Percentiles rank a stretch among this genome's conserved stretches.
Conservation (phyloP, 2,113 vertebrate genomes). For the Chaetorhynchus papuensis region DNA sequence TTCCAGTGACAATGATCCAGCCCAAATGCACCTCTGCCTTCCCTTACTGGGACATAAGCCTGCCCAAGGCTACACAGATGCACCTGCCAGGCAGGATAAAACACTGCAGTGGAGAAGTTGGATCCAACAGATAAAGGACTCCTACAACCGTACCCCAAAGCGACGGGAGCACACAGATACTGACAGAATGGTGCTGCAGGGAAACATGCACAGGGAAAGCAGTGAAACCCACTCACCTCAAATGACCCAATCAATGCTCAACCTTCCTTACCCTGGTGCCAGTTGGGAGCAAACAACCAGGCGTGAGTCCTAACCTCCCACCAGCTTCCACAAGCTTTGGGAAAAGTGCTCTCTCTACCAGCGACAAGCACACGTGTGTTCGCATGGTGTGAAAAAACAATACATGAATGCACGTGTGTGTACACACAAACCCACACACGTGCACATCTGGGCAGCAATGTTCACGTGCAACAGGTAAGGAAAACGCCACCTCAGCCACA, state of each 20-base stretch:
- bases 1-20: background rate
- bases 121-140: background rate
- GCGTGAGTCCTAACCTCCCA: background rate
- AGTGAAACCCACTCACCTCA: background rate
- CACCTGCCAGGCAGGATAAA: background rate
- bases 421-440: rapidly evolving
- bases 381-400: background rate
- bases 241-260: background rate
- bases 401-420: rapidly evolving
- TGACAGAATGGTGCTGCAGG: background rate
- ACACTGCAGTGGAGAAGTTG: background rate
- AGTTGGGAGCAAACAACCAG: background rate
- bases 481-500: background rate
- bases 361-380: rapidly evolving
- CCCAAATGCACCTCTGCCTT: background rate
- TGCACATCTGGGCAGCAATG: rapidly evolving
- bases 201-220: background rate
- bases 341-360: background rate
- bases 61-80: background rate
- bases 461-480: background rate
- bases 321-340: background rate
- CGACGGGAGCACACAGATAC: background rate
- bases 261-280: background rate
- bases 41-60: background rate
- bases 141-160: background rate